Evolutionary conservation across 2,888 invertebrate species (phyloP).

Genomic region (Hemithea aestivaria): DNA sequence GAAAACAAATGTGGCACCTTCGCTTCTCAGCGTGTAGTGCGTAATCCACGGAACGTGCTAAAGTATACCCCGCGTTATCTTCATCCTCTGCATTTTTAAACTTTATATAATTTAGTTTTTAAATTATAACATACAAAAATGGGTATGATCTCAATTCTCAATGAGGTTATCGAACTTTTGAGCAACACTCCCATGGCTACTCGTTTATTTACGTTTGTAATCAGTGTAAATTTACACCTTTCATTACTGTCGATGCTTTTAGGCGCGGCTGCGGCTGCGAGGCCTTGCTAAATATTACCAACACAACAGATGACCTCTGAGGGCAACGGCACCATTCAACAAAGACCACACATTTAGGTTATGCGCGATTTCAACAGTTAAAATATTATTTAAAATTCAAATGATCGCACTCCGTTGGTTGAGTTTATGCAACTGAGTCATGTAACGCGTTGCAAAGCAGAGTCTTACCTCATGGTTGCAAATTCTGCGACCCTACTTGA

Average conservation of each 20-base stretch:
- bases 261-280: conserved; percentile 29
- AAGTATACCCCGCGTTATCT: not conserved
- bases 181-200: conserved; percentile 42
- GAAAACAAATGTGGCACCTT: conserved; percentile 41
- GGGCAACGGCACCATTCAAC: conserved; percentile 53
- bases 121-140: conserved; percentile 10
- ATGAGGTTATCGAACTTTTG: conserved; percentile 54
- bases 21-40: conserved; percentile 16
- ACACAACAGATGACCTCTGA: conserved; percentile 42
- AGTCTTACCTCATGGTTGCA: conserved; percentile 21
- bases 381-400: conserved; percentile 48
- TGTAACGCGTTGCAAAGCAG: conserved; percentile 13
- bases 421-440: conserved; percentile 11
- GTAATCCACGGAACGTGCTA: conserved; percentile 12
- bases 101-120: too few relatives aligned
- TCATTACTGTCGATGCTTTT: conserved; percentile 45
- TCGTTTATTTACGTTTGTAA: conserved; percentile 57
- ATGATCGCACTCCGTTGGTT: conserved; percentile 25
- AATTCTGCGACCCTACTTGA: conserved; percentile 23
- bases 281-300: conserved; percentile 53
- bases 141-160: conserved; percentile 32
- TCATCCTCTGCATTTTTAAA: too few relatives aligned
- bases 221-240: conserved; percentile 66
- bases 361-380: conserved; percentile 48
- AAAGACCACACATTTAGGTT: conserved; percentile 56